Evolutionary conservation across 2,797 vertebrate genomes (phyloP).

Genomic region (Botia almorhae): DNA sequence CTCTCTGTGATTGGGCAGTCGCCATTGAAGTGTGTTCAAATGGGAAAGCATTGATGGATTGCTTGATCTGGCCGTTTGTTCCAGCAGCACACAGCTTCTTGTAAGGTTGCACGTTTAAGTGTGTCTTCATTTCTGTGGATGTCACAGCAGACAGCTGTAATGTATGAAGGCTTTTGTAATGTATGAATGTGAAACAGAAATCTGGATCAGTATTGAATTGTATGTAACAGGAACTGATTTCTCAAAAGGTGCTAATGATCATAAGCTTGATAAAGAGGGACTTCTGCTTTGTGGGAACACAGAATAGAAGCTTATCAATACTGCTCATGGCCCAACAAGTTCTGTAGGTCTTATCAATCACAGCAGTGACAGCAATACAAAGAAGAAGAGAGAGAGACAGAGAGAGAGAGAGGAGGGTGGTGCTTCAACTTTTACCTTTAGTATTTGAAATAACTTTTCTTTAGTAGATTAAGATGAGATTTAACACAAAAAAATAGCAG

Average conservation of each 20-base stretch:
- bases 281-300: not conserved
- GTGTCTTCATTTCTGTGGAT: not conserved
- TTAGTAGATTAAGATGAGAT: not conserved
- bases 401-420: no score
- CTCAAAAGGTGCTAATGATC: conserved; percentile 1
- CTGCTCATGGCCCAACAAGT: not conserved
- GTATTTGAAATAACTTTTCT: not conserved
- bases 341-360: not conserved
- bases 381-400: not conserved
- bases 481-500: no score
- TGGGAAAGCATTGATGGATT: conserved; percentile 4
- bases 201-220: not conserved
- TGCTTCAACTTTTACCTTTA: not conserved
- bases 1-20: conserved; percentile 9
- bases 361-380: not conserved
- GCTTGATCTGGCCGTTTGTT: conserved; percentile 3
- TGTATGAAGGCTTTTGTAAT: conserved; percentile 18
- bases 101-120: not conserved
- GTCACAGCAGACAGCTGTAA: conserved; percentile 6
- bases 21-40: not conserved
- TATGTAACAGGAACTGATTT: not conserved
- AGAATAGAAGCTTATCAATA: not conserved
- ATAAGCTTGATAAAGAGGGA: not conserved
- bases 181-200: not conserved
- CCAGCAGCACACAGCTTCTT: not conserved